These are phyloP conservation scores for Myathropa florea DNA, from an alignment of 2,888 invertebrate species.

Conservation along the genomic window DNA sequence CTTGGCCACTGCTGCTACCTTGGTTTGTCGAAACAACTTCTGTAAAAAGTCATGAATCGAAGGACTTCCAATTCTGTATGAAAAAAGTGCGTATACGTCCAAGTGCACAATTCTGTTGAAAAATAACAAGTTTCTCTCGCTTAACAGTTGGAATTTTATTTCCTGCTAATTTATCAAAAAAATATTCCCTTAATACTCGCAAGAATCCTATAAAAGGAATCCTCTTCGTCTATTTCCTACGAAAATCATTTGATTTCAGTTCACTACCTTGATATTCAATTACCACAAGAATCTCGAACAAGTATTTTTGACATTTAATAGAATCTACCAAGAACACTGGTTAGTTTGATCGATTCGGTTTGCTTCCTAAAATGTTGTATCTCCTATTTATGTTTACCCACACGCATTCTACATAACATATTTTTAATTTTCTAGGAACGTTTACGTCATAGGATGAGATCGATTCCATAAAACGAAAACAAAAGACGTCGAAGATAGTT, in stretches of 20 bases:
- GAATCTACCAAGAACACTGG: neutral
- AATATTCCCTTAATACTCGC: too few relatives aligned
- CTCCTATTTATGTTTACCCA: neutral
- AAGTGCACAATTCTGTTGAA: too few relatives aligned
- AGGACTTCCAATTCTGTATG: too few relatives aligned
- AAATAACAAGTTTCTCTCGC: too few relatives aligned
- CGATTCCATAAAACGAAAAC: conserved; percentile 1
- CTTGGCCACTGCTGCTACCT: too few relatives aligned
- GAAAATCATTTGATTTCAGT: neutral
- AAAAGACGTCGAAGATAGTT: neutral
- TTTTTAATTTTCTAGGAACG: neutral
- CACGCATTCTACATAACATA: neutral
- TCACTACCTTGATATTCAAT: neutral
- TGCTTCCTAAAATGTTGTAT: neutral
- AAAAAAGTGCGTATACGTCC: too few relatives aligned
- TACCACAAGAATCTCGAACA: neutral
- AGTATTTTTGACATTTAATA: neutral
- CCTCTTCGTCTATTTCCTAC: neutral
- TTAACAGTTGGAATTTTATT: too few relatives aligned
- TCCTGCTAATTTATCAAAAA: too few relatives aligned
- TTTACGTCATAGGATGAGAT: neutral
- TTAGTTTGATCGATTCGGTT: neutral
- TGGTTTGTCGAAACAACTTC: too few relatives aligned
- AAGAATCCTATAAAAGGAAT: too few relatives aligned
- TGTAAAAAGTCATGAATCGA: too few relatives aligned